Base-by-base conservation (phyloP, 2,113 vertebrate genomes). In the Leuciscus idus region DNA sequence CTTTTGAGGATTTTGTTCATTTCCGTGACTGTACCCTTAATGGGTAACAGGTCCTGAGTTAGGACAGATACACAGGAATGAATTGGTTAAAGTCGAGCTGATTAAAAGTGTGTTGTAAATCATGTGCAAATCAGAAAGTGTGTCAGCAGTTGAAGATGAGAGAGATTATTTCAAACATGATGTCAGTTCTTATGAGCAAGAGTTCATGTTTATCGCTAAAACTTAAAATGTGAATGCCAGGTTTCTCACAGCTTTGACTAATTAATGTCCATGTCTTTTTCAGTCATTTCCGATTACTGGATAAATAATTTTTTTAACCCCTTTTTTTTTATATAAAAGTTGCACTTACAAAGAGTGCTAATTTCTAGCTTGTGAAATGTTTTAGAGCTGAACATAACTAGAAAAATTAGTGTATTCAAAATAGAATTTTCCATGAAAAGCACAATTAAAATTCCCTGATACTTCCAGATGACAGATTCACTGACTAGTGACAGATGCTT, bases 91-190 rank as follows among this genome's bases (percentile, higher is more conserved):
- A 55, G 48, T 21, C 6, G 8, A 77, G 15, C 74, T 55, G 66
- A 70, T 36, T 15, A 23, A 68, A 68, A 33, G 48, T 55, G 6
- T 77, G 26, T 15, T 77, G 48, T 15, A 50, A 50, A 77, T 52
- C 74, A 55, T 76, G 74, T 52, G 74, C 74, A 75, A 48, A n/a
- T 75, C 43, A 74, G 30, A 76, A 28, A 30, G 43, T 19, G 43
- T 13, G 26, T 28, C 26, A 28, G 8, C 6, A 77, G 48, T 2
- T 30, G 26, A 77, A 77, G 13, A 50, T 19, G 55, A 3, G 4
- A 72, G 33, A 39, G 46, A 50, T 52, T 28, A 76, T 50, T 75
- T 76, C 74, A 50, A 28, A 26, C 6, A 15, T 12, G 8, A 30
- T 8, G 46, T 30, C 26, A 17, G 74, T 17, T 15, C 7, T 50